phyloP scores from a whole-genome alignment of 1,140 invertebrate species.

The Colletes gigas region DNA sequence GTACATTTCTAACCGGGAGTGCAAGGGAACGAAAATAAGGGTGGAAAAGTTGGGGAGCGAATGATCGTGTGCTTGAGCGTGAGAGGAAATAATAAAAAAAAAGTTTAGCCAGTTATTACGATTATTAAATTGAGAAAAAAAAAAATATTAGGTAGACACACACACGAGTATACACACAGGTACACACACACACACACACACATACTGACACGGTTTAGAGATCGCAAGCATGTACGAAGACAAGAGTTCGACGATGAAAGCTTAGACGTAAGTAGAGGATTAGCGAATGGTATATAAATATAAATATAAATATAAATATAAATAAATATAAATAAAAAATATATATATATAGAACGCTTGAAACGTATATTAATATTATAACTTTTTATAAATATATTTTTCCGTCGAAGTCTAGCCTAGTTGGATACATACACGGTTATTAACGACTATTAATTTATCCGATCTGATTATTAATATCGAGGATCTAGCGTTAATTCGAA shows the following conservation, averaged over 20 bases:
- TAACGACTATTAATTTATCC: conserved; percentile 78
- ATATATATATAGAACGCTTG: conserved; percentile 77
- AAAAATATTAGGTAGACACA: conserved; percentile 52
- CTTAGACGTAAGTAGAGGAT: conserved; percentile 77
- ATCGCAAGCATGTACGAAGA: conserved; percentile 54
- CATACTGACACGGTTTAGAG: conserved; percentile 19
- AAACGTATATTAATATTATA: conserved; percentile 79
- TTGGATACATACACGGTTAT: conserved; percentile 79
- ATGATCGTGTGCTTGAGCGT: conserved; percentile 56
- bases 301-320: conserved; percentile 52
- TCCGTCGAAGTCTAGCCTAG: conserved; percentile 81
- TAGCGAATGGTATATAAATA: conserved; percentile 73
- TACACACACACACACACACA: conserved; percentile 1
- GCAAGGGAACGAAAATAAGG: background rate
- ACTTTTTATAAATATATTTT: conserved; percentile 83
- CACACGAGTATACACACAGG: conserved; percentile 3
- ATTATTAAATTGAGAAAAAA: conserved; percentile 58
- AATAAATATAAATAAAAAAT: conserved; percentile 50
- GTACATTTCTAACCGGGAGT: conserved; percentile 50
- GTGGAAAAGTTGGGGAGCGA: background rate
- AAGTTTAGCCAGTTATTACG: conserved; percentile 65
- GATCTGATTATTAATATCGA: conserved; percentile 76
- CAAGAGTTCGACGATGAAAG: conserved; percentile 67
- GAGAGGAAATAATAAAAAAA: background rate
- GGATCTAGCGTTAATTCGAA: conserved; percentile 75